These are phyloP conservation scores for Oophaga pumilio DNA, from an alignment of 2,113 vertebrate genomes.

Conservation along the genomic window DNA sequence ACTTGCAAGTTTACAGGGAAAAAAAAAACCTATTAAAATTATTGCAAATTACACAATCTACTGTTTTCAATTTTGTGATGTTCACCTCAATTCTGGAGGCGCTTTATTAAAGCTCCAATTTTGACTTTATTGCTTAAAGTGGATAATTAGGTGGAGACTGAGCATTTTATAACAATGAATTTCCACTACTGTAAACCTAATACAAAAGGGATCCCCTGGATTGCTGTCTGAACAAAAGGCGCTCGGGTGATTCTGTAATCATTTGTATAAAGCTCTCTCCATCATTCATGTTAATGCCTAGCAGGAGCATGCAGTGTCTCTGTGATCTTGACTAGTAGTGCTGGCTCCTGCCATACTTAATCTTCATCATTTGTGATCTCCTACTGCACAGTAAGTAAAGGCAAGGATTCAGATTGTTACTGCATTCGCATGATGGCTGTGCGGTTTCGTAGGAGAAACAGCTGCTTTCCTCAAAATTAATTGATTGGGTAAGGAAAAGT, in stretches of 20 bases:
- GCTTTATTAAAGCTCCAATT: constrained; percentile 21
- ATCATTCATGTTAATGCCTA: background rate
- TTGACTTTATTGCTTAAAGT: constrained; percentile 48
- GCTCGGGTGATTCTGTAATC: constrained; percentile 32
- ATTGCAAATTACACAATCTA: background rate
- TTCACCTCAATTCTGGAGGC: background rate
- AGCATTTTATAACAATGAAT: constrained; percentile 22
- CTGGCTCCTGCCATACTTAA: background rate
- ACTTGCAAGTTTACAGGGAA: background rate
- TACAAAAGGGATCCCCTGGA: constrained; percentile 24
- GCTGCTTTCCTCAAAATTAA: background rate
- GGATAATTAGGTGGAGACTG: constrained; percentile 46
- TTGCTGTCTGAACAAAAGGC: constrained; percentile 10
- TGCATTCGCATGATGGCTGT: too few species aligned
- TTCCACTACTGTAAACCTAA: background rate
- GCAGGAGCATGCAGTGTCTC: background rate
- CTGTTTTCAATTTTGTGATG: constrained; percentile 2
- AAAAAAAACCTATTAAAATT: background rate
- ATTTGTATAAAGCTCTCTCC: constrained; percentile 23
- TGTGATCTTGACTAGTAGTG: constrained; percentile 22
- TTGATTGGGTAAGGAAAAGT: too few species aligned
- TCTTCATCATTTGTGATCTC: constrained; percentile 5
- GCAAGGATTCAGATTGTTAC: background rate
- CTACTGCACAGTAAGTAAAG: background rate
- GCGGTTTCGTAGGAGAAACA: background rate